Evolutionary conservation across 2,113 vertebrate genomes (phyloP), one percentile per base, ranked within the genome.

Genomic region (Tichodroma muraria): DNA sequence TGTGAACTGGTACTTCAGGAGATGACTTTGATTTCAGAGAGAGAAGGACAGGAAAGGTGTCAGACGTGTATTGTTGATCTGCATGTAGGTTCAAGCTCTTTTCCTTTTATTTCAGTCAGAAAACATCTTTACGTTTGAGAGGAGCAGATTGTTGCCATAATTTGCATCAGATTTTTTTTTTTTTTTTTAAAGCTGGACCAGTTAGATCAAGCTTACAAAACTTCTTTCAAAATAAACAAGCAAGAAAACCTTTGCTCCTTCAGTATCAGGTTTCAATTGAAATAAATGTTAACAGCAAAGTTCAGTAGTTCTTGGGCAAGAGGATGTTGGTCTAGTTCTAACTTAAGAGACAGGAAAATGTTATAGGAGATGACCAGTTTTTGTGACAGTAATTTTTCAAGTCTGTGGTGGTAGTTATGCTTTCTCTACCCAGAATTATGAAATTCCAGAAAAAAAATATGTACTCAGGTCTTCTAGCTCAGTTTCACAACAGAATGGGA

Each of bases 241-340:
- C n/a, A 81, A 69, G 45, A 66, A 94, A 93, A 88, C 75, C 72
- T 95, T 95, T 94, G 38, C 69, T 95, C 82, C 53, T 89, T 83
- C 47, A 80, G 44, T 86, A 42, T 79, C 69, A 47, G 33, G 11
- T 95, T 91, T 92, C 49, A 53, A 7, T 50, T 88, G 53, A 90
- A 92, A 75, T 72, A 91, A 78, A 80, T 50, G 12, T 71, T 90
- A 42, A 24, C 42, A 84, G 49, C 68, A 82, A 88, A 90, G 65
- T 69, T 91, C 49, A 75, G 35, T 80, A 83, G 33, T 65, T 64
- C 75, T 90, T 84, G 49, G 76, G 82, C 79, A 86, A 80, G 61
- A 68, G 44, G n/a, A 42, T 90, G 76, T 81, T 81, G 35, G 35
- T 70, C 23, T 73, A 83, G 27, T 31, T 59, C 53, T 84, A 53